phyloP scores from a whole-genome alignment of 1,140 invertebrate species.

The Pogonus chalceus region DNA sequence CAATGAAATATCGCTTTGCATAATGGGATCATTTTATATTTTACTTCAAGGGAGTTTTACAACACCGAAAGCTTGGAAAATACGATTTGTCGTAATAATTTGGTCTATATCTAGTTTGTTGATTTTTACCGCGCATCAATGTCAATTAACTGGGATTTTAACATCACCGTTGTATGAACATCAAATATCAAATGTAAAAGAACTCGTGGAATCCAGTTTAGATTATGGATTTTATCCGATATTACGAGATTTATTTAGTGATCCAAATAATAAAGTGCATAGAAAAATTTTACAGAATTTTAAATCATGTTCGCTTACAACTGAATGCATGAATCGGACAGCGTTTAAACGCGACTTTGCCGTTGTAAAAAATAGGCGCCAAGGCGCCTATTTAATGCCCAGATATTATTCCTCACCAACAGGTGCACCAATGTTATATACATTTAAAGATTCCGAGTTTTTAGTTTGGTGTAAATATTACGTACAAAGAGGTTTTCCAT shows the following conservation, averaged over 20 bases:
- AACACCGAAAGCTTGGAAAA: background rate
- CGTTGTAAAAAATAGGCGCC: background rate
- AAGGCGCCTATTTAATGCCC: background rate
- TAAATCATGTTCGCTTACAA: background rate
- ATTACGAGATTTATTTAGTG: background rate
- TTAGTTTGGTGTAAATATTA: slow-evolving; percentile 3
- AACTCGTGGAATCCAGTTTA: background rate
- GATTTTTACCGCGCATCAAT: background rate
- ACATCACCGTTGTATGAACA: background rate
- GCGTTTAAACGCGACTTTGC: background rate
- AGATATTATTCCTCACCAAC: background rate
- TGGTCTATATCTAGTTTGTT: background rate
- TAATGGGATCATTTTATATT: background rate
- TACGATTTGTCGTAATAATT: background rate
- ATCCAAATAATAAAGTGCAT: background rate
- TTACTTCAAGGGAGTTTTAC: background rate
- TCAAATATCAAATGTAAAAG: background rate
- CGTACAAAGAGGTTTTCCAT: background rate
- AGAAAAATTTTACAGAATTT: background rate
- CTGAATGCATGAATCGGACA: background rate
- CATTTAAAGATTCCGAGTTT: background rate
- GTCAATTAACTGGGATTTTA: background rate
- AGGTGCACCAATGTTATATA: background rate
- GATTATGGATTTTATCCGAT: background rate
- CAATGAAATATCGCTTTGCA: background rate